These are phyloP conservation scores for Euplagia quadripunctaria DNA, from an alignment of 2,888 invertebrate species.

Conservation along the genomic window DNA sequence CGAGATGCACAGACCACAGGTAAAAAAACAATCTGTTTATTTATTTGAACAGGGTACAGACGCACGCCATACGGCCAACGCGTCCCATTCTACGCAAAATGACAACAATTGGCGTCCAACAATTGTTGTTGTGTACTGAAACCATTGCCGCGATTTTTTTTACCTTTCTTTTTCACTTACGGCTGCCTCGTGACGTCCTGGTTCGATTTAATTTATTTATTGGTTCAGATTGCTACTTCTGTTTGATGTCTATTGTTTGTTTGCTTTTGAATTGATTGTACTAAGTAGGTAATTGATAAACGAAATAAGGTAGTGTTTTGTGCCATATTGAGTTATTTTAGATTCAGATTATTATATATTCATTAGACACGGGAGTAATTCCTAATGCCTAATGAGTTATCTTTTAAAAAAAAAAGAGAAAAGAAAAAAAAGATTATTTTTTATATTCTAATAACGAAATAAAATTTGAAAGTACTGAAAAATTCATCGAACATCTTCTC, in stretches of 20 bases:
- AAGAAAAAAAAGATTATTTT: too few species aligned
- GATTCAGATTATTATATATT: too few species aligned
- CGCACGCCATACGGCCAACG: conserved; percentile 81
- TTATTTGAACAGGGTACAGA: conserved; percentile 67
- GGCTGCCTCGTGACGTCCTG: conserved; percentile 48
- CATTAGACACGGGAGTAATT: too few species aligned
- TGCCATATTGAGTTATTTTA: not conserved
- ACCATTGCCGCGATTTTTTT: conserved; percentile 60
- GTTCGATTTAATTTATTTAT: conserved; percentile 63
- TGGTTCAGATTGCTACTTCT: conserved; percentile 41
- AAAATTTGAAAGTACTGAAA: not conserved
- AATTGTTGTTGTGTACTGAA: conserved; percentile 81
- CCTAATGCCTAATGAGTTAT: too few species aligned
- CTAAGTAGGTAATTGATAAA: not conserved
- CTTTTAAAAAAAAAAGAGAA: too few species aligned
- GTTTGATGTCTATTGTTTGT: conserved; percentile 21
- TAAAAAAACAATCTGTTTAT: conserved; percentile 66
- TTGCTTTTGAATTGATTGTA: not conserved
- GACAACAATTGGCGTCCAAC: conserved; percentile 74
- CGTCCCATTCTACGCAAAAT: conserved; percentile 78
- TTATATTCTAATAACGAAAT: too few species aligned
- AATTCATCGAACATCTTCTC: too few species aligned
- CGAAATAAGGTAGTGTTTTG: not conserved
- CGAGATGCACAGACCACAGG: conserved; percentile 47
- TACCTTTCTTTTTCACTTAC: conserved; percentile 60